Conservation (phyloP, 2,113 vertebrate species). For the Bostrychus sinensis region DNA sequence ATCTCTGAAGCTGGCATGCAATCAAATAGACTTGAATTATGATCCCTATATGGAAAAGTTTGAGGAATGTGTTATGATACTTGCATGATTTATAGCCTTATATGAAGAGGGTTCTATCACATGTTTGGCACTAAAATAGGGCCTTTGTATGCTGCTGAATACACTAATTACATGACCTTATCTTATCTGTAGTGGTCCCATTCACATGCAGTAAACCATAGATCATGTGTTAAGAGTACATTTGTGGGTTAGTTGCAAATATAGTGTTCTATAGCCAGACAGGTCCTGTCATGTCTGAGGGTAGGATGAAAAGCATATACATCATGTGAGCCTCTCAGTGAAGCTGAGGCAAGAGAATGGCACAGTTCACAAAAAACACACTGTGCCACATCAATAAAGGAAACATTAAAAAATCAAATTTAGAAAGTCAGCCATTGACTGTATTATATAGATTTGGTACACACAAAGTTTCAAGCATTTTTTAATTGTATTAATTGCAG, state of each 20-base stretch:
- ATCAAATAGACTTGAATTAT: constrained; percentile 46
- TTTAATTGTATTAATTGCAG: too few species aligned
- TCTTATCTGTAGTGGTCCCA: too few species aligned
- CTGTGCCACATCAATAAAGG: too few species aligned
- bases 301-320: constrained; percentile 48
- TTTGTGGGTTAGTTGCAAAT: constrained; percentile 45
- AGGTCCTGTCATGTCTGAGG: constrained; percentile 68
- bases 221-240: constrained; percentile 15
- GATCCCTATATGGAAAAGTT: constrained; percentile 27
- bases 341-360: constrained; percentile 4
- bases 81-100: constrained; percentile 38
- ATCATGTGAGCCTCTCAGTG: constrained; percentile 37
- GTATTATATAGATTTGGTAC: too few species aligned
- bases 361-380: too few species aligned
- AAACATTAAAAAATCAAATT: not conserved
- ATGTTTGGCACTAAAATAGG: not conserved
- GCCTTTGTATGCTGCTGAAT: constrained; percentile 3
- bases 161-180: not conserved
- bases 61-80: constrained; percentile 41
- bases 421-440: too few species aligned
- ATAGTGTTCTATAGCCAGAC: constrained; percentile 42
- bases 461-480: too few species aligned
- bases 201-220: constrained; percentile 6
- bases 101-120: constrained; percentile 15
- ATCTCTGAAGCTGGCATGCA: constrained; percentile 16